Conservation (phyloP, 2,113 vertebrate genomes). For the Poecilia latipinna region DNA sequence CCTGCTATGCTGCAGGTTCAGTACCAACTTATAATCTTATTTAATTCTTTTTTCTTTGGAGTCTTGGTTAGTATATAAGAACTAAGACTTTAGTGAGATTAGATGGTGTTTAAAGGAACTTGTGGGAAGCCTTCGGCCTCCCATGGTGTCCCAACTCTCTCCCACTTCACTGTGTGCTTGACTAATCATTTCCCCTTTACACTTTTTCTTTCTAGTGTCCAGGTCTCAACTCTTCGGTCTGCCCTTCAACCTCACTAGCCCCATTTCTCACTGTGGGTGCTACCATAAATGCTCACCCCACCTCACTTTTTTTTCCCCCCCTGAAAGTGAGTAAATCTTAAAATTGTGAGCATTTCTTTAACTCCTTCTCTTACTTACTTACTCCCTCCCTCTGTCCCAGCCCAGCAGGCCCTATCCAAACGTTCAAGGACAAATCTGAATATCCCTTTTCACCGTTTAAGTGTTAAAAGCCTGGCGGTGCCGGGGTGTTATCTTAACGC, state of each 20-base stretch:
- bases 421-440: slow-evolving; percentile 86
- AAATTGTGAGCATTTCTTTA: slow-evolving; percentile 69
- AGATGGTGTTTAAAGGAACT: slow-evolving; percentile 56
- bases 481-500: slow-evolving; percentile 79
- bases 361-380: slow-evolving; percentile 60
- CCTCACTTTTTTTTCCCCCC: slow-evolving; percentile 56
- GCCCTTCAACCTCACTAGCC: slow-evolving; percentile 56
- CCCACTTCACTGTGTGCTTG: slow-evolving; percentile 44
- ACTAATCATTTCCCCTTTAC: slow-evolving; percentile 70
- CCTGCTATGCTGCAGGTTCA: slow-evolving; percentile 40
- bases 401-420: slow-evolving; percentile 76
- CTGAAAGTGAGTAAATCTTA: slow-evolving; percentile 58
- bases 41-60: slow-evolving; percentile 44
- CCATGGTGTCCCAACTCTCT: slow-evolving; percentile 50
- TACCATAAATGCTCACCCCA: slow-evolving; percentile 39
- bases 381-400: slow-evolving; percentile 65
- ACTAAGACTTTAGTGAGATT: slow-evolving; percentile 61
- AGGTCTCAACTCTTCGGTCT: slow-evolving; percentile 64
- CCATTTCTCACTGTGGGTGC: slow-evolving; percentile 54
- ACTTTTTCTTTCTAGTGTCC: slow-evolving; percentile 51
- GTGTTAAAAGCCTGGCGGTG: slow-evolving; percentile 85
- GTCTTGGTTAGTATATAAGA: slow-evolving; percentile 51
- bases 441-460: slow-evolving; percentile 85
- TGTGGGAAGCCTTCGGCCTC: slow-evolving; percentile 60
- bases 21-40: slow-evolving; percentile 61